These are phyloP conservation scores for Palythoa grandis DNA, from an alignment of 92 coral and sea anemone species.

Conservation along the genomic window DNA sequence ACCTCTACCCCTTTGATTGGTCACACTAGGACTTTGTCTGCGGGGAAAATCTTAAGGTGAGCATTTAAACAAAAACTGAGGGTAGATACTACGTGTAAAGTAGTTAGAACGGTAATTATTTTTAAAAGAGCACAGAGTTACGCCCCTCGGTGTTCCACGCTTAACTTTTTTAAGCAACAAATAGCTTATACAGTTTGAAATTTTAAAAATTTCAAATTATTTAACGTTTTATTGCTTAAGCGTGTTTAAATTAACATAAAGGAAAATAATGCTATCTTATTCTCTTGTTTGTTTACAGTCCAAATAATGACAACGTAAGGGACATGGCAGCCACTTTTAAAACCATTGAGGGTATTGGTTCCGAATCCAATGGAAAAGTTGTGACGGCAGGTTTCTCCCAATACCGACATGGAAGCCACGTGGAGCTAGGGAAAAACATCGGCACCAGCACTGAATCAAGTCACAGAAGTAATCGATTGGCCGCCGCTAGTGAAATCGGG, in stretches of 20 bases:
- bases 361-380: background rate
- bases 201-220: background rate
- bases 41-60: background rate
- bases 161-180: too few species aligned
- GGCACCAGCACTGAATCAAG: background rate
- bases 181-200: too few species aligned
- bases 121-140: too few species aligned
- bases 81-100: too few species aligned
- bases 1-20: conserved; percentile 24
- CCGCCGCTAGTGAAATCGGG: background rate
- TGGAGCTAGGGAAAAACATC: background rate
- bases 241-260: background rate
- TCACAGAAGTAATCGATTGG: background rate
- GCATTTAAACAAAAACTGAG: too few species aligned
- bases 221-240: background rate
- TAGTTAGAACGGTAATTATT: too few species aligned
- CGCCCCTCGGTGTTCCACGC: too few species aligned
- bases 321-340: background rate
- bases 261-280: background rate
- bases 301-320: background rate
- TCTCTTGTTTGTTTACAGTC: background rate
- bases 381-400: background rate
- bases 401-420: background rate
- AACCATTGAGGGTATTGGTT: background rate
- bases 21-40: background rate